Conservation (phyloP, 2,888 invertebrate genomes). For the Mesorhabditis spiculigera region DNA sequence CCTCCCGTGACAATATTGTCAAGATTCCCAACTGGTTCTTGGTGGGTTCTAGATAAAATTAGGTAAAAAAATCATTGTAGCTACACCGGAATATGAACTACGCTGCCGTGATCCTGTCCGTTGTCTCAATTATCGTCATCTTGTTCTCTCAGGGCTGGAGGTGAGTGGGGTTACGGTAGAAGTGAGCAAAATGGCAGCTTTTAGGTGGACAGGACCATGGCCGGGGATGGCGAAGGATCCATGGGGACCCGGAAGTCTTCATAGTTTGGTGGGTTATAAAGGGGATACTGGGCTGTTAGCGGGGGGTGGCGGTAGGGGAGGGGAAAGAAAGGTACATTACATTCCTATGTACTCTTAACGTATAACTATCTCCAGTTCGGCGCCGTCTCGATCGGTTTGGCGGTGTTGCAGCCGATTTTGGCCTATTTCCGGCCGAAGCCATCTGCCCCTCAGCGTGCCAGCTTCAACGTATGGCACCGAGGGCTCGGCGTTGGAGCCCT, state of each 20-base stretch:
- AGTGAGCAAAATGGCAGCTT: background rate
- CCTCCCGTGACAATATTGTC: slow-evolving; percentile 1
- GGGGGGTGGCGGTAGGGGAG: too few species aligned
- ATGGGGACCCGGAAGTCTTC: too few species aligned
- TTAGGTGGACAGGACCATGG: too few species aligned
- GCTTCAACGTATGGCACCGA: background rate
- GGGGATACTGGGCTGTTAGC: too few species aligned
- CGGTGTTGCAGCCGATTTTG: background rate
- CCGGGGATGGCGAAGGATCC: too few species aligned
- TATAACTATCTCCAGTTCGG: background rate
- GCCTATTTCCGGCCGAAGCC: background rate
- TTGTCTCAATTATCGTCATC: background rate
- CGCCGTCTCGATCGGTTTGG: slow-evolving; percentile 1
- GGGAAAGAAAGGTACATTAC: too few species aligned
- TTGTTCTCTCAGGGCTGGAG: background rate
- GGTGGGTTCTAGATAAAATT: background rate
- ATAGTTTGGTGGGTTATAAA: too few species aligned
- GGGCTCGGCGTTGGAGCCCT: background rate
- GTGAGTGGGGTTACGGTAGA: background rate
- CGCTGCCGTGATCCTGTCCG: background rate
- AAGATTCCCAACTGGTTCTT: background rate
- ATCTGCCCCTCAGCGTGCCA: background rate
- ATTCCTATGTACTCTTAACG: background rate
- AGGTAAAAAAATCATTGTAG: background rate
- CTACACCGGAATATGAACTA: slow-evolving; percentile 3